Evolutionary conservation across 2,797 vertebrate genomes (phyloP).

Genomic region (Anisognathus igniventris): DNA sequence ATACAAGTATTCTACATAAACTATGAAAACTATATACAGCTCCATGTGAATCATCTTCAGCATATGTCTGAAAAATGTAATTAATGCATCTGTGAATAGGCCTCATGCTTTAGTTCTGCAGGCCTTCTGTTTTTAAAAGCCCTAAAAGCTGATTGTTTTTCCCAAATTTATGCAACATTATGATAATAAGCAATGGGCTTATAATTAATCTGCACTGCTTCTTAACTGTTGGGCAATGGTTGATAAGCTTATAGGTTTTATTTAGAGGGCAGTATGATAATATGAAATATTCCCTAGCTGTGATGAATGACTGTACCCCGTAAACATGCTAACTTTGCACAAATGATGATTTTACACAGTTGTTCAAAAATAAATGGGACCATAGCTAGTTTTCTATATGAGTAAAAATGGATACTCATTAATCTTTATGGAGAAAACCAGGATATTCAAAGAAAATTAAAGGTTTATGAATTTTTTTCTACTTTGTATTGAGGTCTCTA

Average conservation of each 20-base stretch:
- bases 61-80: constrained; percentile 67
- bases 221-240: constrained; percentile 61
- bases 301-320: neutral
- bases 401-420: neutral
- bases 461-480: neutral
- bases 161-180: constrained; percentile 44
- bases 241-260: constrained; percentile 30
- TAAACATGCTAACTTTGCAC: constrained; percentile 11
- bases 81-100: constrained; percentile 44
- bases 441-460: neutral
- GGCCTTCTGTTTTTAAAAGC: constrained; percentile 71
- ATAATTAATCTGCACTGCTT: constrained; percentile 63
- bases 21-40: neutral
- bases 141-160: constrained; percentile 26
- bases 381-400: neutral
- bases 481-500: neutral
- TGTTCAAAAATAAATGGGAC: neutral
- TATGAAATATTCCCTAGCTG: neutral
- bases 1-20: neutral
- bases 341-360: constrained; percentile 5
- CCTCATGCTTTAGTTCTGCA: constrained; percentile 3
- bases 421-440: neutral
- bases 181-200: constrained; percentile 49
- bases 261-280: constrained; percentile 29
- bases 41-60: neutral